Evolutionary conservation across 2,888 invertebrate genomes (phyloP).

Genomic region (Craniophora ligustri): DNA sequence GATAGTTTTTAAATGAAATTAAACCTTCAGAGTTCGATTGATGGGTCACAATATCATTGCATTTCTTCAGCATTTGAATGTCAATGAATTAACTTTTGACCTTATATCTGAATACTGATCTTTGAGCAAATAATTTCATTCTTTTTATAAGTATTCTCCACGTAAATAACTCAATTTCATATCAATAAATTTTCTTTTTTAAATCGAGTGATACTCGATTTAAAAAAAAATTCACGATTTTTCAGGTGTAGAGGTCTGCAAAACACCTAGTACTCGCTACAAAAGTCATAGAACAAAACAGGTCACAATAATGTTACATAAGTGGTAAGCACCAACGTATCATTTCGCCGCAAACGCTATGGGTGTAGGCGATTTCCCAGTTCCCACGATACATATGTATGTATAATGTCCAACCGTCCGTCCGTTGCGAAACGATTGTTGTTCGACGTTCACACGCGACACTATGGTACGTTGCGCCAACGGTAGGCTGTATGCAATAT

Average conservation of each 20-base stretch:
- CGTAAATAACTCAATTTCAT: no score
- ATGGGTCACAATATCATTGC: no score
- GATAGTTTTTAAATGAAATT: no score
- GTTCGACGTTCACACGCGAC: slow-evolving; percentile 67
- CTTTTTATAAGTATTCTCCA: no score
- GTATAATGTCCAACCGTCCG: slow-evolving; percentile 65
- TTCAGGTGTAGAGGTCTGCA: neutral
- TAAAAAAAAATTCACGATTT: no score
- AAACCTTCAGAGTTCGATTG: no score
- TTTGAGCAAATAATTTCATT: no score
- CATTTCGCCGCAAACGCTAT: slow-evolving; percentile 64
- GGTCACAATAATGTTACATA: slow-evolving; percentile 34
- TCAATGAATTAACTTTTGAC: no score
- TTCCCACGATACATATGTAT: slow-evolving; percentile 73
- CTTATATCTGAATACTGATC: no score
- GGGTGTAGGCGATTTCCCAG: slow-evolving; percentile 60
- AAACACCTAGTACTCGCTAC: slow-evolving; percentile 1
- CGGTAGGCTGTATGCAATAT: slow-evolving; percentile 15
- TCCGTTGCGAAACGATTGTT: slow-evolving; percentile 65
- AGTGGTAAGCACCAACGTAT: slow-evolving; percentile 57
- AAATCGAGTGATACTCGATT: no score
- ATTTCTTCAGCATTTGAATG: no score
- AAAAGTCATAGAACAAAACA: slow-evolving; percentile 9
- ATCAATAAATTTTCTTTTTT: no score
- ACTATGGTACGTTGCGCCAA: slow-evolving; percentile 39